Evolutionary conservation across 2,797 vertebrate species (phyloP).

Genomic region (Ctenochaetus hawaiiensis): DNA sequence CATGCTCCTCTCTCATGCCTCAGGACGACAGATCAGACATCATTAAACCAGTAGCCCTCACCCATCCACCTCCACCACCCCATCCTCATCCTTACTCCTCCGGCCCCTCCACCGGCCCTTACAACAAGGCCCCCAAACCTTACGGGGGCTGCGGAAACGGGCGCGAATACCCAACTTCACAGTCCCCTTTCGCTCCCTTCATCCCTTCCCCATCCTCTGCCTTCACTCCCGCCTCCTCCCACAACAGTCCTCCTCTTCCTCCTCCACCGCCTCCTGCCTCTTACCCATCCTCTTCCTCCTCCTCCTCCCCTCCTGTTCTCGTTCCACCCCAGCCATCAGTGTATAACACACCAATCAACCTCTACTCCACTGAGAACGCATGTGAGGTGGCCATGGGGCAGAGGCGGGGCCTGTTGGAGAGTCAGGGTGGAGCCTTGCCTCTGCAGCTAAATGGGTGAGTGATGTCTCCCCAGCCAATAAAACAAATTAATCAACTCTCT

Average conservation of each 20-base stretch:
- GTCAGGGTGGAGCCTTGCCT: constrained; percentile 86
- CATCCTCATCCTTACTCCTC: constrained; percentile 64
- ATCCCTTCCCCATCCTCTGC: constrained; percentile 96
- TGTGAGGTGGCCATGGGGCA: constrained; percentile 93
- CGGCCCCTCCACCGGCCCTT: constrained; percentile 79
- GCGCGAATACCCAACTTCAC: constrained; percentile 57
- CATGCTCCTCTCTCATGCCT: constrained; percentile 75
- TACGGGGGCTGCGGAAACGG: constrained; percentile 82
- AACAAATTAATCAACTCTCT: background rate
- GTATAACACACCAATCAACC: constrained; percentile 90
- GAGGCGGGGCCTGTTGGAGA: constrained; percentile 91
- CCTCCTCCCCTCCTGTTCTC: constrained; percentile 82
- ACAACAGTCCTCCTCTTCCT: constrained; percentile 86
- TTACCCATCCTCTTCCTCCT: constrained; percentile 83
- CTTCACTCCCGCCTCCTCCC: constrained; percentile 92
- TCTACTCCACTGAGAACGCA: constrained; percentile 88
- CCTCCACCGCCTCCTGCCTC: constrained; percentile 85
- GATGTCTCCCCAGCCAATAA: constrained; percentile 43
- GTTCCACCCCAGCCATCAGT: constrained; percentile 90
- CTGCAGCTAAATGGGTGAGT: constrained; percentile 96
- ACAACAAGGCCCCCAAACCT: constrained; percentile 92
- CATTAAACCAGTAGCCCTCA: constrained; percentile 95
- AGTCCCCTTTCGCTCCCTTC: constrained; percentile 86
- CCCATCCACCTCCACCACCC: constrained; percentile 83
- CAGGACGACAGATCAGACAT: constrained; percentile 92